Percentiles rank a stretch among this genome's conserved stretches.
Conservation (phyloP, 1,140 invertebrate species). For the Drosophila hydei region DNA sequence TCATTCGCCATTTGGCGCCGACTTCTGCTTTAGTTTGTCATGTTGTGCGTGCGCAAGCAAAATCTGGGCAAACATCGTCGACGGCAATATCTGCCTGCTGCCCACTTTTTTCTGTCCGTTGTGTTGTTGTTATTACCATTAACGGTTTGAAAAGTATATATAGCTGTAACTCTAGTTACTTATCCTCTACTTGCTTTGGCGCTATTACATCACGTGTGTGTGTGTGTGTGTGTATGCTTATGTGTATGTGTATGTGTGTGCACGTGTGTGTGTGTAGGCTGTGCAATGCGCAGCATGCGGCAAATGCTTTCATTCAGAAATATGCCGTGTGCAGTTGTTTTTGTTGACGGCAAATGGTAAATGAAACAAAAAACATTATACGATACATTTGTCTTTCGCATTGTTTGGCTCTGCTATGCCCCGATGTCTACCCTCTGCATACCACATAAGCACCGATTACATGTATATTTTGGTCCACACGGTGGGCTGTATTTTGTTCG, state of each 20-base stretch:
- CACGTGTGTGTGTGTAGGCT: conserved; percentile 17
- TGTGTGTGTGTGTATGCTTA: conserved; percentile 24
- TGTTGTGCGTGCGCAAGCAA: conserved; percentile 9
- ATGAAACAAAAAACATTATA: conserved; percentile 57
- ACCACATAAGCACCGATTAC: conserved; percentile 21
- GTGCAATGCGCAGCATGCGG: conserved; percentile 54
- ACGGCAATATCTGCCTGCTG: not conserved
- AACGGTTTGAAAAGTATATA: conserved; percentile 54
- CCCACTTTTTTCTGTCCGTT: not conserved
- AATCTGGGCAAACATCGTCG: conserved; percentile 22
- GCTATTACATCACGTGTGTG: conserved; percentile 65
- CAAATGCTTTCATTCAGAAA: conserved; percentile 73
- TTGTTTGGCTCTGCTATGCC: conserved; percentile 12
- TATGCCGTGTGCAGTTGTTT: conserved; percentile 14
- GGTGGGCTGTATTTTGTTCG: conserved; percentile 14
- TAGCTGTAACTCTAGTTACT: conserved; percentile 74
- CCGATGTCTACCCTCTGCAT: not conserved
- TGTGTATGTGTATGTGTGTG: conserved; percentile 5
- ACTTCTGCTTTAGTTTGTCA: conserved; percentile 2
- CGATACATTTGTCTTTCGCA: conserved; percentile 55
- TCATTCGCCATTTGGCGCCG: conserved; percentile 27
- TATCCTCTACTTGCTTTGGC: conserved; percentile 62
- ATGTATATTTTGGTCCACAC: conserved; percentile 26
- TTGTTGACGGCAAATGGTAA: conserved; percentile 34
- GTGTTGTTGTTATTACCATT: conserved; percentile 70